phyloP scores from a whole-genome alignment of 2,888 invertebrate species.

The Auanema freiburgensis region DNA sequence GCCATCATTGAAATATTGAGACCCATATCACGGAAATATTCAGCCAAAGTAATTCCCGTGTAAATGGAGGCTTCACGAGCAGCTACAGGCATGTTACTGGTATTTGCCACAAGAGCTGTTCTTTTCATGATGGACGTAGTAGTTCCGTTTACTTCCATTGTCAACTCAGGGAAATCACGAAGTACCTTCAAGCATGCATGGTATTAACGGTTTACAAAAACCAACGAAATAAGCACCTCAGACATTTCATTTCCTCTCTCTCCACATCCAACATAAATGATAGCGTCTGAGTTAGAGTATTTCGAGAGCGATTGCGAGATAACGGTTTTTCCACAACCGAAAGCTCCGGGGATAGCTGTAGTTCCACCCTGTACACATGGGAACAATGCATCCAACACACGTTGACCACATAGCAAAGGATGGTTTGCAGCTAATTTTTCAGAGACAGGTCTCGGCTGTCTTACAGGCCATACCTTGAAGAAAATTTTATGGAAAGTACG shows the following conservation, averaged over 20 bases:
- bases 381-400: constrained; percentile 95
- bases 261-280: constrained; percentile 98
- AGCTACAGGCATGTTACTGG: constrained; percentile 99
- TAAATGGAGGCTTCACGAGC: constrained; percentile 99
- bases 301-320: constrained; percentile 98
- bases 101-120: constrained; percentile 97
- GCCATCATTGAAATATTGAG: constrained; percentile 99
- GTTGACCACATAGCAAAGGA: constrained; percentile 94
- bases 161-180: constrained; percentile 95
- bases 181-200: constrained; percentile 73
- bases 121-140: constrained; percentile 99
- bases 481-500: too few relatives aligned
- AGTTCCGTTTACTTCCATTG: constrained; percentile 89
- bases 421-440: constrained; percentile 98
- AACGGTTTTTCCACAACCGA: constrained; percentile 99
- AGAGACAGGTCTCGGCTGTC: constrained; percentile 92
- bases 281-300: constrained; percentile 98
- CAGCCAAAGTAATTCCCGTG: constrained; percentile 93
- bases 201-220: not conserved
- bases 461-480: constrained; percentile 83
- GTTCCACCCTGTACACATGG: constrained; percentile 74
- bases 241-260: constrained; percentile 99
- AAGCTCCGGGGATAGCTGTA: constrained; percentile 74
- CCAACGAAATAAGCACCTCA: constrained; percentile 72
- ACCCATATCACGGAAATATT: constrained; percentile 86